phyloP scores from a whole-genome alignment of 1,140 invertebrate genomes.

The Drosophila athabasca region DNA sequence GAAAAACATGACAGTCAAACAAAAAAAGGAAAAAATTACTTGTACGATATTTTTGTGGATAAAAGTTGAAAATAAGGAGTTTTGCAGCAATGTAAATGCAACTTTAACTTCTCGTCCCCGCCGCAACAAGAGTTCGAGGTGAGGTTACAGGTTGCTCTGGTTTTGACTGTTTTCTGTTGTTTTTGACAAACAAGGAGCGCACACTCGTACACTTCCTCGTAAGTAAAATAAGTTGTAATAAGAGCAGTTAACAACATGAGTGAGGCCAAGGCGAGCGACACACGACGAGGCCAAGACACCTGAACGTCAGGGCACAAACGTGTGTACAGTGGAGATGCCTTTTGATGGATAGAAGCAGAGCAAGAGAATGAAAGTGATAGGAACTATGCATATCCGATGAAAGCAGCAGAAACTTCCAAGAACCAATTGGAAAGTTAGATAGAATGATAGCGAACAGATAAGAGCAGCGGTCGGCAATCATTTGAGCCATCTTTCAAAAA shows the following conservation, averaged over 20 bases:
- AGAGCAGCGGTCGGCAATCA: too few species aligned
- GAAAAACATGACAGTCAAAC: neutral
- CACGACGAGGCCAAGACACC: constrained; percentile 39
- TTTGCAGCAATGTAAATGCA: constrained; percentile 66
- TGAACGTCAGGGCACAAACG: constrained; percentile 47
- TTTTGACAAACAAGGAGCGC: constrained; percentile 66
- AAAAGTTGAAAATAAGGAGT: constrained; percentile 56
- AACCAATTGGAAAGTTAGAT: too few species aligned
- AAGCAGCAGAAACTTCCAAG: too few species aligned
- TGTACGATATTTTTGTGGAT: constrained; percentile 24
- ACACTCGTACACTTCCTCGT: constrained; percentile 25
- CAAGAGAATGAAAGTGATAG: too few species aligned
- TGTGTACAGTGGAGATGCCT: constrained; percentile 21
- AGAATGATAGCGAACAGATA: too few species aligned
- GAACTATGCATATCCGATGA: too few species aligned
- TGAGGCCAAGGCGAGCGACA: constrained; percentile 25
- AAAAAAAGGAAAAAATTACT: constrained; percentile 7
- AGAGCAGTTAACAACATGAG: constrained; percentile 77
- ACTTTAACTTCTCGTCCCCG: constrained; percentile 48
- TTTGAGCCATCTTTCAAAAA: too few species aligned
- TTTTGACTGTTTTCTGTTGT: constrained; percentile 29
- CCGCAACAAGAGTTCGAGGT: neutral
- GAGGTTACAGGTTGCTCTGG: constrained; percentile 20
- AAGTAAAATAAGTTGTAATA: constrained; percentile 79
- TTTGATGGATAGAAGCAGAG: too few species aligned